Base-by-base conservation (phyloP, 2,888 invertebrate genomes). In the Sesia apiformis region DNA sequence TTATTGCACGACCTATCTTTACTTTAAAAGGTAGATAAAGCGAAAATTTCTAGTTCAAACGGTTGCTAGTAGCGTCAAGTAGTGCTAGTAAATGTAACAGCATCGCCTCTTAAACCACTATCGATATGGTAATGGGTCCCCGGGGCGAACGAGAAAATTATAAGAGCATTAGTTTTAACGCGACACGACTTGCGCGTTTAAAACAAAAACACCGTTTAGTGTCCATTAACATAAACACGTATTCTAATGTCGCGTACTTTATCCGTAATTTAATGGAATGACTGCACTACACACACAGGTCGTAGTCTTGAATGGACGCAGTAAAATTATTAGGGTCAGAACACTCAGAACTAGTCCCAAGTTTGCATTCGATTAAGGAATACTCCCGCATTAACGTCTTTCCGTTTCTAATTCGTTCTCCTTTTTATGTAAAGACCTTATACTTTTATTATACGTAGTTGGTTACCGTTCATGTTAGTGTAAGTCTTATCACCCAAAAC, bases 111-210 rank as follows among this genome's bases (percentile, higher is more conserved):
- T 50, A 3, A 50, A 46, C 5, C 50, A 8, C 50, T 50, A 50
- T 50, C 50, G 50, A 50, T 50, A 50, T 50, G 50, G 50, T 50
- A 50, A 50, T 50, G 50, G 50, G 23, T 38, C 38, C 38, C 38
- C 38, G 50, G 55, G 61, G 56, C 54, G 53, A 38, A 51, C 51
- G 50, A 59, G 63, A 56, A 66, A 74, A 66, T 72, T 74, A 75
- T 71, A 67, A 62, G 55, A 60, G 60, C 68, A 69, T 76, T 76
- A 72, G 65, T 69, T 74, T 70, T 75, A 73, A 74, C 67, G 72
- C 66, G 62, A 65, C 72, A 68, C 65, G 68, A 63, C 57, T 57
- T 54, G 59, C 52, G 39, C 38, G 39, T 50, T 56, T 57, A 55
- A 58, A 57, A 60, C 63, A 63, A 63, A 64, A 65, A 58, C 61